phyloP scores from a whole-genome alignment of 2,113 vertebrate genomes.

The Ellobius talpinus region DNA sequence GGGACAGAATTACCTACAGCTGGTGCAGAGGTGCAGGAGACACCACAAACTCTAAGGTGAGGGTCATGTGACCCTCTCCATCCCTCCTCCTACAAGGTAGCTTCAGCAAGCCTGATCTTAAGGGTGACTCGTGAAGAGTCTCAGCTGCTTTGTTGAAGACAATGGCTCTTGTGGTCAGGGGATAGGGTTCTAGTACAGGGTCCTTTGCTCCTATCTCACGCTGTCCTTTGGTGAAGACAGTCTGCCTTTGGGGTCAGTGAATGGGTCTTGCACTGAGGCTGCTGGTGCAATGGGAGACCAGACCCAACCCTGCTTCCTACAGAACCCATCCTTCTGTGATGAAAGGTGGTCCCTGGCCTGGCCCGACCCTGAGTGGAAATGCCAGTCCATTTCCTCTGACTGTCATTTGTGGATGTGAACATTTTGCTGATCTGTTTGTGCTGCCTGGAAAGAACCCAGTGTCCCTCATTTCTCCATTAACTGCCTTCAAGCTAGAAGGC shows the following conservation, averaged over 20 bases:
- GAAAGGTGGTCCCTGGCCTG: background rate
- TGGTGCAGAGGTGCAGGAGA: background rate
- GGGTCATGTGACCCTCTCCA: too few species aligned
- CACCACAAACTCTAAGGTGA: too few species aligned
- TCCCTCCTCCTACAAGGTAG: background rate
- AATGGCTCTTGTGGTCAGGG: background rate
- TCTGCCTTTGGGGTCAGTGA: background rate
- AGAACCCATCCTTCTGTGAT: fast-evolving
- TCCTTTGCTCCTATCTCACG: background rate
- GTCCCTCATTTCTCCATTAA: background rate
- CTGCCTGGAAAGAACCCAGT: background rate
- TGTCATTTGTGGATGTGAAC: background rate
- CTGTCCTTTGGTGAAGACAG: fast-evolving
- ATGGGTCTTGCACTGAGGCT: background rate
- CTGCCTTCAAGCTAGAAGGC: fast-evolving
- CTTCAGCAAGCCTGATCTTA: too few species aligned
- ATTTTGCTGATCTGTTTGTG: background rate
- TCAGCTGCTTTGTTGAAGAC: background rate
- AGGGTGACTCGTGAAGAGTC: fast-evolving
- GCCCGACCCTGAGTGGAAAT: background rate
- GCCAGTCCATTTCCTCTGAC: fast-evolving
- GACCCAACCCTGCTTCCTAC: background rate
- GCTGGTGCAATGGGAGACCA: fast-evolving
- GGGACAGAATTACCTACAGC: background rate
- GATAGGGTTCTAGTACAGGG: background rate